Base-by-base conservation (phyloP, 2,113 vertebrate genomes). In the Syngnathus scovelli region DNA sequence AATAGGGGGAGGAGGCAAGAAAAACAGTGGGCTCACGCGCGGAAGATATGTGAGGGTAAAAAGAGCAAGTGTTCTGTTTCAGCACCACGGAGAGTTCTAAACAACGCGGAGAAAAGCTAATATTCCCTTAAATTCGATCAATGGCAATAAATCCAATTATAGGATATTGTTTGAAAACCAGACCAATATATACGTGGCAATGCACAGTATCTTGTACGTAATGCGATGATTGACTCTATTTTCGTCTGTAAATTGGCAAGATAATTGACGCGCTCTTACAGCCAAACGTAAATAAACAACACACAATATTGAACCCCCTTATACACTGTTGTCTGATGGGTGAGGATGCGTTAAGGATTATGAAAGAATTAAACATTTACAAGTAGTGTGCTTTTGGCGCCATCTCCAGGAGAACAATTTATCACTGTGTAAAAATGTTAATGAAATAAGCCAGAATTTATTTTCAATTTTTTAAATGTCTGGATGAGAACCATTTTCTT, bases 21-120 rank as follows among this genome's bases (percentile, higher is more conserved):
- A 27, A 1, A n/a, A 27, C n/a, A 36, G 27, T 64, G 21, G 62
- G 23, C 43, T 64, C 44, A 13, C 27, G 4, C 44, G 12, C 33
- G 18, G 9, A 19, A 43, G 13, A n/a, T 49, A 7, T 19, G 23
- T 4, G 18, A 65, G 23, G n/a, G n/a, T 48, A 16, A 44, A n/a
- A 63, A 21, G 21, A 43, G 19, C 13, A 46, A 11, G 63, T 51
- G 63, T 36, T 65, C 44, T 37, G 27, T 3, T 82, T 89, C 87
- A 89, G 87, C 41, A 89, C 87, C 87, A 37, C 1, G 86, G 87
- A 89, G 62, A 89, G 87, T 74, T 79, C 79, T 59, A 38, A 55
- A 61, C 64, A 54, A 70, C 0, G 44, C 27, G 6, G 15, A 23
- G 13, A 48, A 36, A 16, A 18, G 19, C 60, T 13, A 13, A 61